These are phyloP conservation scores for Aricia artaxerxes DNA, from an alignment of 2,888 invertebrate genomes.

Conservation along the genomic window DNA sequence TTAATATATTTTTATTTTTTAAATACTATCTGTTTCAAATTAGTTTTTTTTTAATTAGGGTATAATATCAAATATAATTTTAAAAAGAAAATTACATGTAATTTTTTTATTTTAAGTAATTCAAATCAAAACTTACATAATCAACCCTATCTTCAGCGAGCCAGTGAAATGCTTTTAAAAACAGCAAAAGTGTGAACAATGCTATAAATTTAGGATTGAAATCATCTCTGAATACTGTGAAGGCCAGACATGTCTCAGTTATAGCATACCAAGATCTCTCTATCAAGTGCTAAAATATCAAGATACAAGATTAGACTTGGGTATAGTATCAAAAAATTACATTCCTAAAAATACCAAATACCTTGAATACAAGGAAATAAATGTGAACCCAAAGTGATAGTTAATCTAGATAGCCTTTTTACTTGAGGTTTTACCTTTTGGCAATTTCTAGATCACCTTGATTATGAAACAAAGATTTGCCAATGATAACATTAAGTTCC, in stretches of 20 bases:
- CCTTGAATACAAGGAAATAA: background rate
- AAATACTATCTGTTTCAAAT: too few species aligned
- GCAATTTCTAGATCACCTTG: constrained; percentile 30
- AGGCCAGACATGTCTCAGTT: constrained; percentile 99
- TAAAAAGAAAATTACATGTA: background rate
- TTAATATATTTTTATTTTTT: too few species aligned
- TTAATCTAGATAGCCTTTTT: background rate
- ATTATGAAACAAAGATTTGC: background rate
- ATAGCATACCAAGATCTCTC: constrained; percentile 99
- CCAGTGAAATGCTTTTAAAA: constrained; percentile 99
- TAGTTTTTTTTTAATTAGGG: background rate
- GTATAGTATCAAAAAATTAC: background rate
- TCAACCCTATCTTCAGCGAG: constrained; percentile 99
- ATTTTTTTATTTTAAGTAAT: background rate
- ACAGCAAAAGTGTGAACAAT: constrained; percentile 96
- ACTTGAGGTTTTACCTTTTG: background rate
- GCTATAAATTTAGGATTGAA: constrained; percentile 99
- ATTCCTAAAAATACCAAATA: background rate
- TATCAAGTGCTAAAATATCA: constrained; percentile 90
- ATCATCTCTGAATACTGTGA: constrained; percentile 99
- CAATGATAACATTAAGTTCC: background rate
- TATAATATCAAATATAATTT: background rate
- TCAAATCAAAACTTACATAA: constrained; percentile 86
- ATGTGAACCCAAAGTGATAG: background rate
- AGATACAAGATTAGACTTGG: background rate